Percentiles rank a stretch among this genome's conserved stretches.
Evolutionary conservation across 2,113 vertebrate genomes (phyloP).

Genomic region (Cryptomyrus ogoouensis): DNA sequence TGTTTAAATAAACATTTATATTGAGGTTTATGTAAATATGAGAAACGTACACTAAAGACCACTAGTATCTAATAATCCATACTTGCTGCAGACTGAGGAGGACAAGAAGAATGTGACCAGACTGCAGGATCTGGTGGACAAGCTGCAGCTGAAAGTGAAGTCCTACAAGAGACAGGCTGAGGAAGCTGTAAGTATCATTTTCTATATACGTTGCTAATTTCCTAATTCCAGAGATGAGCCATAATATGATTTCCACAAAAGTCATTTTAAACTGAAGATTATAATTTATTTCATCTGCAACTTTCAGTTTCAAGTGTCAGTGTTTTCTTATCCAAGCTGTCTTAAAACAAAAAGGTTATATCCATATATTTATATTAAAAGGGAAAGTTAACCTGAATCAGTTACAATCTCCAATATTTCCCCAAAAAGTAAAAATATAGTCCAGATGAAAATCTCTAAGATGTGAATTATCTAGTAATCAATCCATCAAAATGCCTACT

Average conservation of each 20-base stretch:
- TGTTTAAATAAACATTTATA: background rate
- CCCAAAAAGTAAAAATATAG: background rate
- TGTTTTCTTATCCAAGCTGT: background rate
- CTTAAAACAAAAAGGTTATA: too few species aligned
- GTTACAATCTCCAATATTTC: background rate
- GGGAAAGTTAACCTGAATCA: too few species aligned
- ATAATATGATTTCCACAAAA: background rate
- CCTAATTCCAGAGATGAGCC: background rate
- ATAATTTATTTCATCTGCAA: background rate
- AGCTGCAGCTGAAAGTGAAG: constrained; percentile 70
- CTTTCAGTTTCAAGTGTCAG: background rate
- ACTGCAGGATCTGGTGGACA: constrained; percentile 43
- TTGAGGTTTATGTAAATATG: too few species aligned
- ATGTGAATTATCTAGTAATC: background rate
- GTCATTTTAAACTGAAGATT: background rate
- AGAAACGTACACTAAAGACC: background rate
- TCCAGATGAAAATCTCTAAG: background rate
- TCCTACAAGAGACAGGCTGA: constrained; percentile 40
- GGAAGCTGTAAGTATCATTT: constrained; percentile 53
- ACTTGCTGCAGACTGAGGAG: constrained; percentile 56
- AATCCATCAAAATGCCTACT: background rate
- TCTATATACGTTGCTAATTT: background rate
- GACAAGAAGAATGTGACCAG: constrained; percentile 64
- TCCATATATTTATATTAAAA: too few species aligned
- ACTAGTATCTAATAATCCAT: background rate